Conservation (phyloP, 2,113 vertebrate species). For the Coptodon rendalli region DNA sequence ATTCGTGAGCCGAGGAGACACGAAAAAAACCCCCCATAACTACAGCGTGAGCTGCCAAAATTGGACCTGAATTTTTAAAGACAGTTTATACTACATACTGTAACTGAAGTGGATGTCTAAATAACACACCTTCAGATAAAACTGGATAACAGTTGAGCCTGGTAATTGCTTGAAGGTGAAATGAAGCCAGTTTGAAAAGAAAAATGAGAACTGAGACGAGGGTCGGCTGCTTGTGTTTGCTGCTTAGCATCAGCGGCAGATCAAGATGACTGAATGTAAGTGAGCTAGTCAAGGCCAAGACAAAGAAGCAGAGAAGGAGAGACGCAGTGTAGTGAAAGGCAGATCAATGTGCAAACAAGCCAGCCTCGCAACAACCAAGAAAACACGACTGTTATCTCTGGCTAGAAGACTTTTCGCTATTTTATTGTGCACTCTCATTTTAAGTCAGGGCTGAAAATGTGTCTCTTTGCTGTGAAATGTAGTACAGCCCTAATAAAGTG, state of each 20-base stretch:
- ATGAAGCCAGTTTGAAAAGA: neutral
- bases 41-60: neutral
- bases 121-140: neutral
- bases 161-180: conserved; percentile 3
- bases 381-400: neutral
- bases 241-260: conserved; percentile 6
- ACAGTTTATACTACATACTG: neutral
- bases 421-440: neutral
- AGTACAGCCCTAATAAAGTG: neutral
- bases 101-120: neutral
- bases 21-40: neutral
- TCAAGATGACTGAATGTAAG: conserved; percentile 27
- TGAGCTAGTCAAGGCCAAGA: conserved; percentile 36
- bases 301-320: conserved; percentile 40
- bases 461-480: neutral
- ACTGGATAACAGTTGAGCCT: neutral
- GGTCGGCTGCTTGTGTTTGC: conserved; percentile 13
- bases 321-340: conserved; percentile 23
- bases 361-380: neutral
- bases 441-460: neutral
- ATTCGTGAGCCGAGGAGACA: neutral
- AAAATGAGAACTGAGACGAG: neutral
- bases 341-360: conserved; percentile 47
- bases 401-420: neutral
- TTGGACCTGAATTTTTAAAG: neutral